These are phyloP conservation scores for Laterallus jamaicensis DNA, from an alignment of 2,113 vertebrate genomes.

Conservation along the genomic window DNA sequence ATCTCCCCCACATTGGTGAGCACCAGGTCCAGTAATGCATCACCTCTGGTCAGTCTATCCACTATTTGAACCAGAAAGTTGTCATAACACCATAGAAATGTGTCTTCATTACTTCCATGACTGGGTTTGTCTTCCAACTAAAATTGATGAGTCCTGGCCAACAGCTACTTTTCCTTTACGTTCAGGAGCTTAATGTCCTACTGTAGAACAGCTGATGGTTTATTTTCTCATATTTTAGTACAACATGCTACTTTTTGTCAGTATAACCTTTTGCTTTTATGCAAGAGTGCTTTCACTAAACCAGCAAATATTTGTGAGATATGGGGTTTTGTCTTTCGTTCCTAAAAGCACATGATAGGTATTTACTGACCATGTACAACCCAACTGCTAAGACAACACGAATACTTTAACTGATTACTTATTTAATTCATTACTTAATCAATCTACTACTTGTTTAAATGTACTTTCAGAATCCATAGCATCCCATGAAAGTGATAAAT, in stretches of 20 bases:
- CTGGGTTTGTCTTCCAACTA: background rate
- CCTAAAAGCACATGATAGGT: background rate
- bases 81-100: background rate
- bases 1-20: no score
- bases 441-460: background rate
- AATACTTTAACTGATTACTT: background rate
- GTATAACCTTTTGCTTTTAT: background rate
- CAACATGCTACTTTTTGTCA: background rate
- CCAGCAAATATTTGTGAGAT: background rate
- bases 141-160: background rate
- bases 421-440: background rate
- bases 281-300: background rate
- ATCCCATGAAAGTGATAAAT: background rate
- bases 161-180: background rate
- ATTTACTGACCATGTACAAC: background rate
- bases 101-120: background rate
- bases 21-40: no score
- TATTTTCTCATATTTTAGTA: background rate
- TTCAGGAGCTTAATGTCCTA: background rate
- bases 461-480: background rate
- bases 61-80: no score
- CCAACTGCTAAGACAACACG: background rate
- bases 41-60: no score
- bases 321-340: background rate
- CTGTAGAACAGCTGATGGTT: background rate